Conservation (phyloP, 2,113 vertebrate species). For the Labrus mixtus region DNA sequence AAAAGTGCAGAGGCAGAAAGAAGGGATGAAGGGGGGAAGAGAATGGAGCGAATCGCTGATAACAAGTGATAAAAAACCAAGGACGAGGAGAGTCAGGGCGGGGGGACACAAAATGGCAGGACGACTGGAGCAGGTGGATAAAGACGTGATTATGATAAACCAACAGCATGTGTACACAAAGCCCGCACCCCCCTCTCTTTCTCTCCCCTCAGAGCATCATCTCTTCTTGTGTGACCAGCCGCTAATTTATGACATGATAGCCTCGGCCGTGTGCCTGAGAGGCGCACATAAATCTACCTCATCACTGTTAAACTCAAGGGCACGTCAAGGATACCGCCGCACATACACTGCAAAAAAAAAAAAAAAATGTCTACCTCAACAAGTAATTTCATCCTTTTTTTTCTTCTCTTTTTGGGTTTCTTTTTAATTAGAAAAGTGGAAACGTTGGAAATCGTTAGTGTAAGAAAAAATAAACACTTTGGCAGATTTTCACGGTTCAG, state of each 20-base stretch:
- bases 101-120: slow-evolving; percentile 26
- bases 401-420: background rate
- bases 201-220: slow-evolving; percentile 28
- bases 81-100: slow-evolving; percentile 12
- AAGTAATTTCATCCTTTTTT: slow-evolving; percentile 30
- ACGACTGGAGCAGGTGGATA: slow-evolving; percentile 53
- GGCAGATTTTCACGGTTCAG: too few species aligned
- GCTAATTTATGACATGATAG: slow-evolving; percentile 77
- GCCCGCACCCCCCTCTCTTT: background rate
- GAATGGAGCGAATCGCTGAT: slow-evolving; percentile 16
- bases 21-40: slow-evolving; percentile 1
- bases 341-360: slow-evolving; percentile 30
- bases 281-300: slow-evolving; percentile 76
- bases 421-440: background rate
- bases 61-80: slow-evolving; percentile 33
- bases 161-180: slow-evolving; percentile 60
- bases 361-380: background rate
- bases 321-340: slow-evolving; percentile 56
- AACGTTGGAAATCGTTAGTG: background rate
- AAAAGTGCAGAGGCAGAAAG: background rate
- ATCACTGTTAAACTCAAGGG: slow-evolving; percentile 75
- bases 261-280: slow-evolving; percentile 54
- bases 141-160: slow-evolving; percentile 69
- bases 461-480: too few species aligned
- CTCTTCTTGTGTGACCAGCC: slow-evolving; percentile 52